Conservation (phyloP, 2,797 vertebrate genomes). For the Myiothlypis coronata region DNA sequence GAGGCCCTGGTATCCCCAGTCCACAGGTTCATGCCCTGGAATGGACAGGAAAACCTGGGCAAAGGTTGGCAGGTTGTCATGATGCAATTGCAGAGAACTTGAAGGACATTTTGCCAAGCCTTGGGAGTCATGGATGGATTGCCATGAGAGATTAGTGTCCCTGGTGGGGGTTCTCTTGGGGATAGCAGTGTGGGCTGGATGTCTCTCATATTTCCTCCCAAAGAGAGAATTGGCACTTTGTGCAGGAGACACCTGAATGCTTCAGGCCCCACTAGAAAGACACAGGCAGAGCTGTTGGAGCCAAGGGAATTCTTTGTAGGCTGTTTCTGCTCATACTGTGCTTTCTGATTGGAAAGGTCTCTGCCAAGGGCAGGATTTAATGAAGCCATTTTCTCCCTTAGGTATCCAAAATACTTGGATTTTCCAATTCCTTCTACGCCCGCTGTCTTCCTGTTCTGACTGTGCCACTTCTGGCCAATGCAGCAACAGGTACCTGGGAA, state of each 20-base stretch:
- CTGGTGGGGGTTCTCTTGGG: background rate
- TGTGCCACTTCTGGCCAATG: constrained; percentile 90
- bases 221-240: background rate
- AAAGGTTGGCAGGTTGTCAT: background rate
- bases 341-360: background rate
- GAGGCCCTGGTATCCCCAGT: background rate
- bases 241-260: background rate
- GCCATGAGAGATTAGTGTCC: background rate
- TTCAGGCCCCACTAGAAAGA: background rate
- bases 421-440: constrained; percentile 95
- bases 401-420: constrained; percentile 75
- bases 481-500: constrained; percentile 84
- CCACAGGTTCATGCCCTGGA: background rate
- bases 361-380: background rate
- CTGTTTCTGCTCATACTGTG: background rate
- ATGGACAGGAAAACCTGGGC: background rate
- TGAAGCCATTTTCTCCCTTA: constrained; percentile 59
- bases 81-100: background rate
- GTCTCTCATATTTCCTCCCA: background rate
- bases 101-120: background rate
- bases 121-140: background rate
- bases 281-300: background rate
- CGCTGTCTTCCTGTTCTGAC: constrained; percentile 97
- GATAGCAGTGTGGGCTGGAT: background rate
- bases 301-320: background rate